phyloP scores from a whole-genome alignment of 2,797 vertebrate genomes.

The Agapornis canus region DNA sequence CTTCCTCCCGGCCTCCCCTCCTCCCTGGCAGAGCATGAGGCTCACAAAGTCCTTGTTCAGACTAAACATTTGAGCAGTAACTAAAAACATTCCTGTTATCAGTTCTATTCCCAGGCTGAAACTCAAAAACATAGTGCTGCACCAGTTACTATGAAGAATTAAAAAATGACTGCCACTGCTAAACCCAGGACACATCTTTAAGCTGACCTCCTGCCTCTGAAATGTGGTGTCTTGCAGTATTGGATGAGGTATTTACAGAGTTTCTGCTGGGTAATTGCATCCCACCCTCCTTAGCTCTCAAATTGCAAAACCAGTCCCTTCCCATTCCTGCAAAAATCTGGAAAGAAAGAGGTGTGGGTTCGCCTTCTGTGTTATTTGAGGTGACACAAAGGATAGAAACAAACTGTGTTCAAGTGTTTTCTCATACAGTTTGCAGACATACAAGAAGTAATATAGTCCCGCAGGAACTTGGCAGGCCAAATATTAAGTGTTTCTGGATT shows the following conservation, averaged over 20 bases:
- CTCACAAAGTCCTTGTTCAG: too few species aligned
- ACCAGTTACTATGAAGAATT: too few species aligned
- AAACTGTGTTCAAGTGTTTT: not conserved
- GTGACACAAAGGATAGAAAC: not conserved
- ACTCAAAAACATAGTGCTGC: too few species aligned
- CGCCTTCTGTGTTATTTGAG: not conserved
- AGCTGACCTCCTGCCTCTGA: not conserved
- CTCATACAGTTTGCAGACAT: not conserved
- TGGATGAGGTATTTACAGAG: not conserved
- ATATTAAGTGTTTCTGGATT: not conserved
- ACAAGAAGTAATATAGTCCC: not conserved
- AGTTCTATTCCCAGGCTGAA: too few species aligned
- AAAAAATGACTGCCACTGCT: too few species aligned
- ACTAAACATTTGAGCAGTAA: too few species aligned
- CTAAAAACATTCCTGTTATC: too few species aligned
- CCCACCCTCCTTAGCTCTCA: not conserved
- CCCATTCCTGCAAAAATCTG: not conserved
- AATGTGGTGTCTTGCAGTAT: not conserved
- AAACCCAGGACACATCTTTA: not conserved
- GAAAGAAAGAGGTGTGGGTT: not conserved
- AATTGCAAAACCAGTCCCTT: not conserved
- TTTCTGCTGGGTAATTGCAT: not conserved
- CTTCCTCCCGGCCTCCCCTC: too few species aligned
- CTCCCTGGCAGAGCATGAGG: too few species aligned
- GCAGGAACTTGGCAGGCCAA: not conserved